These are phyloP conservation scores for Scrobipalpa atriplicella DNA, from an alignment of 2,888 invertebrate genomes.

Conservation along the genomic window DNA sequence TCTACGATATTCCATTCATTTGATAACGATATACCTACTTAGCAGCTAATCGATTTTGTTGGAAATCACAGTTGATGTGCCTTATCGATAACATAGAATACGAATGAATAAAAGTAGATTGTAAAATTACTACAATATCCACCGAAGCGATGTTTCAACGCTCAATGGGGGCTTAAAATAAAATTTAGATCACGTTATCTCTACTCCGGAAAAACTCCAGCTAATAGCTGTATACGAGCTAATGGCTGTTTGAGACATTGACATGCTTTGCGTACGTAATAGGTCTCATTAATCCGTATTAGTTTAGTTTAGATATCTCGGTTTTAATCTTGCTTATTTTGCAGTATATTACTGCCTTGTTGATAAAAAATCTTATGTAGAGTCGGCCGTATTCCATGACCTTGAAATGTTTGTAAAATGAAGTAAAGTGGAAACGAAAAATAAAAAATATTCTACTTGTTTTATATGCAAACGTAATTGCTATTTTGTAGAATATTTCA, in stretches of 20 bases:
- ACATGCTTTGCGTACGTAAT: background rate
- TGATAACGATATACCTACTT: too few relatives aligned
- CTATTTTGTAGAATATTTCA: background rate
- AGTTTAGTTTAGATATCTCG: background rate
- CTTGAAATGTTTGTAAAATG: background rate
- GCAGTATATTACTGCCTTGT: background rate
- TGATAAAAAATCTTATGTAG: background rate
- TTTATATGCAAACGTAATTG: background rate
- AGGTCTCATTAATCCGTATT: constrained; percentile 5
- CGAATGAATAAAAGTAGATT: background rate
- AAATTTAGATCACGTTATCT: background rate
- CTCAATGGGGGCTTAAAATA: background rate
- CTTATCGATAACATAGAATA: too few relatives aligned
- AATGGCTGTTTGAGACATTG: background rate
- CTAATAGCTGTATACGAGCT: background rate
- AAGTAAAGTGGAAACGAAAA: background rate
- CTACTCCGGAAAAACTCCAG: background rate
- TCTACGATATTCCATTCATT: too few relatives aligned
- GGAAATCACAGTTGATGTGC: too few relatives aligned
- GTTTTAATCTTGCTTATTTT: background rate
- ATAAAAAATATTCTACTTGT: background rate
- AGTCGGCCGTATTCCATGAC: background rate
- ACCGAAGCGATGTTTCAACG: background rate
- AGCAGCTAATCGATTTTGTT: too few relatives aligned
- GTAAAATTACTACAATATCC: background rate